phyloP scores from a whole-genome alignment of 2,797 vertebrate species.

The Microcaecilia unicolor region DNA sequence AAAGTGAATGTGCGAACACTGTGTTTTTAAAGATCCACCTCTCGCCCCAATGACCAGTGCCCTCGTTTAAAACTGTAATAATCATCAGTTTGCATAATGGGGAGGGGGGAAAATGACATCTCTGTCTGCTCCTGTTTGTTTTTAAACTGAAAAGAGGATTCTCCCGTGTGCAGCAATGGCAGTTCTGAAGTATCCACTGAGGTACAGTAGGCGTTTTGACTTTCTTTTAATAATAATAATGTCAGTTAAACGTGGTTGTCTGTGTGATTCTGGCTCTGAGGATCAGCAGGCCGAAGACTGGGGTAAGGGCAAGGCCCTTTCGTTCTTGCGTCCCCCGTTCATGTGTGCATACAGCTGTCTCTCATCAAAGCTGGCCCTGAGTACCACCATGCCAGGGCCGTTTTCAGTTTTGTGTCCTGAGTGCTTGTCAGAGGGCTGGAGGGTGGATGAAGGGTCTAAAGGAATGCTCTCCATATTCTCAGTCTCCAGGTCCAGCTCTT shows the following conservation, averaged over 20 bases:
- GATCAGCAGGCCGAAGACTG: slow-evolving; percentile 98
- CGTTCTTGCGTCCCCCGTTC: slow-evolving; percentile 93
- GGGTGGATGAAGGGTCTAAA: slow-evolving; percentile 78
- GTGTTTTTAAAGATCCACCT: slow-evolving; percentile 57
- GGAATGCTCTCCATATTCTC: slow-evolving; percentile 96
- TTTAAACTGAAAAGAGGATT: slow-evolving; percentile 63
- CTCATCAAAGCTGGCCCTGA: slow-evolving; percentile 85
- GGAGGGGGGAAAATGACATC: no score
- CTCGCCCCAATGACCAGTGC: slow-evolving; percentile 45
- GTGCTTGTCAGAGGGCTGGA: slow-evolving; percentile 79
- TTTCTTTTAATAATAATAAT: slow-evolving; percentile 4
- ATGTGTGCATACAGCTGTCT: slow-evolving; percentile 93
- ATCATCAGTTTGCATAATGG: slow-evolving; percentile 64
- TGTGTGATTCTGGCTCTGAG: slow-evolving; percentile 21
- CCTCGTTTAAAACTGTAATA: slow-evolving; percentile 47
- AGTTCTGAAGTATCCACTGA: slow-evolving; percentile 70
- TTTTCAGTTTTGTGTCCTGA: slow-evolving; percentile 76
- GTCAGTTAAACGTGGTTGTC: slow-evolving; percentile 6
- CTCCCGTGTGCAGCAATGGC: slow-evolving; percentile 63
- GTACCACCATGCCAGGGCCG: slow-evolving; percentile 77
- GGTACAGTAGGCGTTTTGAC: slow-evolving; percentile 69
- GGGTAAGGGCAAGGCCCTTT: slow-evolving; percentile 84
- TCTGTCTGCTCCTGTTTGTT: no score
- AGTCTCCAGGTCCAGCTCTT: slow-evolving; percentile 89
- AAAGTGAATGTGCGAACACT: slow-evolving; percentile 51